phyloP scores from a whole-genome alignment of 2,888 invertebrate genomes.

The Oligia latruncula region DNA sequence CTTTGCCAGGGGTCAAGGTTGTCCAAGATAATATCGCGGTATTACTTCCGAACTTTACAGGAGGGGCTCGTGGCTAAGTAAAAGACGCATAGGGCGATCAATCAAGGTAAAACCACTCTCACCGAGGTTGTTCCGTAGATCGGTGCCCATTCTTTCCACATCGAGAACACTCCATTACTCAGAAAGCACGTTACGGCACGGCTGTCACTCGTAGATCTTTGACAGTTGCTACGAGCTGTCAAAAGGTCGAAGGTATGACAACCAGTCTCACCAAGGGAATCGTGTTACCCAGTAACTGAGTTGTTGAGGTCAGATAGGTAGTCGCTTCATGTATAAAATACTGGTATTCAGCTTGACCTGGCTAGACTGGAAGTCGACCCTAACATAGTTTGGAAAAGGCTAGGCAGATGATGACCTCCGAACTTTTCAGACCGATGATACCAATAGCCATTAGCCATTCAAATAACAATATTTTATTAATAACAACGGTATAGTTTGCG shows the following conservation, averaged over 20 bases:
- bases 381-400: background rate
- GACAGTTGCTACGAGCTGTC: too few relatives aligned
- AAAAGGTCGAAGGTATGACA: background rate
- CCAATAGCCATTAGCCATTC: conserved; percentile 2
- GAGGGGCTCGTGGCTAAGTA: background rate
- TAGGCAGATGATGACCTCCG: background rate
- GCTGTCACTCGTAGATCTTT: background rate
- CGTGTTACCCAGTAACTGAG: background rate
- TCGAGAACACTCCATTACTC: accelerated
- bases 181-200: too few relatives aligned
- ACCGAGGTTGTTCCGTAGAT: background rate
- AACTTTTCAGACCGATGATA: background rate
- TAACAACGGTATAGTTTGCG: conserved; percentile 51
- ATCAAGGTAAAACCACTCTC: background rate
- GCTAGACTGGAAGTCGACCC: background rate
- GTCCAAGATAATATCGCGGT: conserved; percentile 4
- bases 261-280: too few relatives aligned
- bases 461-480: conserved; percentile 32
- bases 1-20: conserved; percentile 15
- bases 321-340: background rate
- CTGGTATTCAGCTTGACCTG: background rate
- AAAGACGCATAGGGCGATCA: background rate
- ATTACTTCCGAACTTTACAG: conserved; percentile 18
- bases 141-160: background rate
- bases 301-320: background rate